These are phyloP conservation scores for Triplophysa rosa DNA, from an alignment of 2,113 vertebrate genomes.

Conservation along the genomic window DNA sequence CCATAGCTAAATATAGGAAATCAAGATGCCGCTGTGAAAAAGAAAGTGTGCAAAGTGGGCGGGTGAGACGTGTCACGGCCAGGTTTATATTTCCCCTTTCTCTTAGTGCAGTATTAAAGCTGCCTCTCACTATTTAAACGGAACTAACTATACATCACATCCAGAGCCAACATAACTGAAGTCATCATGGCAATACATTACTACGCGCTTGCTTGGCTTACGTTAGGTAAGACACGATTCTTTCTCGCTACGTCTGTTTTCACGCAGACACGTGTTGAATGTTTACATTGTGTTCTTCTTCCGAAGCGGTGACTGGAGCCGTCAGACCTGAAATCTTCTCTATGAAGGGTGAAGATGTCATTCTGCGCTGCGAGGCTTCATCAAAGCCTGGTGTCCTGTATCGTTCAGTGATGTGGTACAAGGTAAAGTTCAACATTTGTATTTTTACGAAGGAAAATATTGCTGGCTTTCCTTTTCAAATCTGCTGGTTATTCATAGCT, in stretches of 20 bases:
- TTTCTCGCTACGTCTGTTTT: background rate
- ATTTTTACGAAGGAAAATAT: too few relatives aligned
- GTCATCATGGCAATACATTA: background rate
- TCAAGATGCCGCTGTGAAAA: too few relatives aligned
- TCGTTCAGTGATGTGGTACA: slow-evolving; percentile 66
- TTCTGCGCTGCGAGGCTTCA: slow-evolving; percentile 47
- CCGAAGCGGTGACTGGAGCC: slow-evolving; percentile 8
- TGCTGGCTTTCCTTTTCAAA: too few relatives aligned
- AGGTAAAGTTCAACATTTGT: slow-evolving; percentile 57
- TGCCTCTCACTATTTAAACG: too few relatives aligned
- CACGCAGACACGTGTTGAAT: background rate
- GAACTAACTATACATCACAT: too few relatives aligned
- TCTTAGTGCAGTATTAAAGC: too few relatives aligned
- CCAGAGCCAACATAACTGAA: background rate
- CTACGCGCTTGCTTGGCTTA: background rate
- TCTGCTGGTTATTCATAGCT: too few relatives aligned
- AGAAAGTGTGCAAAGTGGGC: too few relatives aligned
- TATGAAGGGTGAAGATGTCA: background rate
- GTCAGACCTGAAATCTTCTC: background rate
- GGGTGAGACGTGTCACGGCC: too few relatives aligned
- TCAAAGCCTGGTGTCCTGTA: slow-evolving; percentile 54
- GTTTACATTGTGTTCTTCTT: background rate
- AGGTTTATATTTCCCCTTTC: too few relatives aligned
- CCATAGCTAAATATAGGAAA: too few relatives aligned
- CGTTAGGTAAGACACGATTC: slow-evolving; percentile 37